Conservation (phyloP, 2,888 invertebrate genomes). For the Drosophila pegasa region DNA sequence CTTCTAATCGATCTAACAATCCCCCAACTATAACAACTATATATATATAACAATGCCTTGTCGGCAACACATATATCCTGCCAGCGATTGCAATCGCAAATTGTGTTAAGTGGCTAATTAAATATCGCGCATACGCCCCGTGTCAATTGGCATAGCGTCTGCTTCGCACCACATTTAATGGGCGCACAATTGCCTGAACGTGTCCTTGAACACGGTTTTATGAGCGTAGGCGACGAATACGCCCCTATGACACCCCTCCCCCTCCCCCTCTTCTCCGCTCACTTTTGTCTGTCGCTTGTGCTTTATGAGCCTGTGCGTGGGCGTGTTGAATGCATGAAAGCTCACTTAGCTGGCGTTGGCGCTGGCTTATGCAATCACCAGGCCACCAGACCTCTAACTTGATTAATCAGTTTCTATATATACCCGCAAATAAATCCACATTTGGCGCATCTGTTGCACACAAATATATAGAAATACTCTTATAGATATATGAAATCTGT, state of each 20-base stretch:
- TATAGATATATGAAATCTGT: slow-evolving; percentile 15
- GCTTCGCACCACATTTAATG: slow-evolving; percentile 47
- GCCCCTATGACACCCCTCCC: neutral
- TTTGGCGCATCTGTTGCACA: slow-evolving; percentile 2
- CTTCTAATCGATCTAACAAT: no score
- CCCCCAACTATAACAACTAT: no score
- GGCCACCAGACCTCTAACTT: neutral
- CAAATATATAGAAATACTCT: neutral
- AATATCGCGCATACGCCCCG: slow-evolving; percentile 59
- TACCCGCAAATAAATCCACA: neutral
- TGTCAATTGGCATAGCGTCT: slow-evolving; percentile 16
- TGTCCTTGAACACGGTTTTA: slow-evolving; percentile 59
- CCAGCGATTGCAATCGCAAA: neutral
- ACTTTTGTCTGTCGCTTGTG: neutral
- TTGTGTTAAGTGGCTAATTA: slow-evolving; percentile 26
- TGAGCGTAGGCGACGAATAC: neutral
- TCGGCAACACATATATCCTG: no score
- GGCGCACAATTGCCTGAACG: slow-evolving; percentile 36
- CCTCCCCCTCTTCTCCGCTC: neutral
- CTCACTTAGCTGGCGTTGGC: slow-evolving; percentile 7
- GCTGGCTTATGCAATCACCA: slow-evolving; percentile 24
- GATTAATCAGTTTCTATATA: slow-evolving; percentile 20
- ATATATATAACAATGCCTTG: no score
- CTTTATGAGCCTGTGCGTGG: slow-evolving; percentile 28
- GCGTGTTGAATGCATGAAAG: slow-evolving; percentile 13